Evolutionary conservation across 2,888 invertebrate species (phyloP), one percentile per base, ranked within the genome.

Genomic region (Linyphia triangularis): DNA sequence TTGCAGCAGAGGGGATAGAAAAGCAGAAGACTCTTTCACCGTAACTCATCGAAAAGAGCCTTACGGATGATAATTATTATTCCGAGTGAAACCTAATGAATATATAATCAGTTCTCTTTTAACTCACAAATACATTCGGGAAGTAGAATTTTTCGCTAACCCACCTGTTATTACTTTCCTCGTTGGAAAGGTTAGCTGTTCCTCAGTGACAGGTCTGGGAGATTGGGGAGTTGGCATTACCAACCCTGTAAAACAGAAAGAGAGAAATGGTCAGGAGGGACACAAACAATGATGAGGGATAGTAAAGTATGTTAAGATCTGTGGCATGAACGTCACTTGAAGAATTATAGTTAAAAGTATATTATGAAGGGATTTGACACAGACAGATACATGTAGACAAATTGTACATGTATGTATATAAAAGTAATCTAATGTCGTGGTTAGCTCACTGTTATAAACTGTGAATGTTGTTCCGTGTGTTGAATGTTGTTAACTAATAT

Each of bases 151-250:
- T 85, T 77, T 85, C 59, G 33, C 37, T 69, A 86, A 73, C 79
- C 69, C 37, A 88, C 88, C 82, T 82, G 88, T 81, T 75, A 81
- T 88, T 72, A 85, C 51, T 77, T 51, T 75, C 37, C 82, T 65
- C 51, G 88, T 81, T 28, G 88, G 88, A 22, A 40, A 77, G 28
- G 69, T 59, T n/a, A 28, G 73, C 51, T 40, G n/a, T 6, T 43
- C 69, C 19, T 69, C 75, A 10, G 88, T 82, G 30, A 77, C 75
- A 24, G 88, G 75, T 33, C 61, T 81, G 22, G 40, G 67, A 28
- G 81, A 82, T 13, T 24, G 51, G 28, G 81, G 67, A 43, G 86
- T 79, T 9, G 85, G 85, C 16, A 69, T 43, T 22, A 30, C 26
- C 37, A 70, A 13, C 33, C 73, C 88, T 88, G 73, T 19, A 88